These are phyloP conservation scores for Campoletis sonorensis DNA, from an alignment of 1,140 invertebrate species.

Conservation along the genomic window DNA sequence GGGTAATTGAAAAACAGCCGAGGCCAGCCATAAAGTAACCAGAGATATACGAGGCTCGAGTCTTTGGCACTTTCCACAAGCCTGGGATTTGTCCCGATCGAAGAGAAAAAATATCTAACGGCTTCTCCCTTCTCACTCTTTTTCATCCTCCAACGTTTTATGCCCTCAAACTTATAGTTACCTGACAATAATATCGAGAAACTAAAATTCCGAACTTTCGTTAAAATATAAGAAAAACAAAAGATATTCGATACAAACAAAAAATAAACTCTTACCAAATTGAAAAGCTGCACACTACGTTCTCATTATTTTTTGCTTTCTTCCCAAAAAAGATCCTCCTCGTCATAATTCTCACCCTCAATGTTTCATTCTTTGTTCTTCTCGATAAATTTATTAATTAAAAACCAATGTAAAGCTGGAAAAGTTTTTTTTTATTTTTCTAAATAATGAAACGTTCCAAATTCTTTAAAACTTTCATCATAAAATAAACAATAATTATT, in stretches of 20 bases:
- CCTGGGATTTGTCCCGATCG: slow-evolving; percentile 53
- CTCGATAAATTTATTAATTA: too few relatives aligned
- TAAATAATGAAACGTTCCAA: background rate
- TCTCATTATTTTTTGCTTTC: too few relatives aligned
- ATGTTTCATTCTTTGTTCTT: too few relatives aligned
- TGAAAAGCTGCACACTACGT: too few relatives aligned
- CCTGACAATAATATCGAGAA: background rate
- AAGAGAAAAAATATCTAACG: slow-evolving; percentile 61
- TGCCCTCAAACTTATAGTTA: background rate
- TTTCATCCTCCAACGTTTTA: background rate
- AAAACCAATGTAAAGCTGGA: too few relatives aligned
- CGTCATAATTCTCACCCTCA: too few relatives aligned
- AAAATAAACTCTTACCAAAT: too few relatives aligned
- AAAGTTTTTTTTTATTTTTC: too few relatives aligned
- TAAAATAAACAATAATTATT: too few relatives aligned
- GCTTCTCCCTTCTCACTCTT: slow-evolving; percentile 40
- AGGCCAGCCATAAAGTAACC: slow-evolving; percentile 58
- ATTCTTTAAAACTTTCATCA: background rate
- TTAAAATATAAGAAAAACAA: background rate
- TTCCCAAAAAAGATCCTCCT: too few relatives aligned
- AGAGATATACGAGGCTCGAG: slow-evolving; percentile 60
- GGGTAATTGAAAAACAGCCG: slow-evolving; percentile 65
- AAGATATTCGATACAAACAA: too few relatives aligned
- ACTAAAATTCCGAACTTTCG: background rate
- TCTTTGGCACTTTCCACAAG: slow-evolving; percentile 56